Evolutionary conservation across 2,113 vertebrate genomes (phyloP).

Genomic region (Gadus chalcogrammus): DNA sequence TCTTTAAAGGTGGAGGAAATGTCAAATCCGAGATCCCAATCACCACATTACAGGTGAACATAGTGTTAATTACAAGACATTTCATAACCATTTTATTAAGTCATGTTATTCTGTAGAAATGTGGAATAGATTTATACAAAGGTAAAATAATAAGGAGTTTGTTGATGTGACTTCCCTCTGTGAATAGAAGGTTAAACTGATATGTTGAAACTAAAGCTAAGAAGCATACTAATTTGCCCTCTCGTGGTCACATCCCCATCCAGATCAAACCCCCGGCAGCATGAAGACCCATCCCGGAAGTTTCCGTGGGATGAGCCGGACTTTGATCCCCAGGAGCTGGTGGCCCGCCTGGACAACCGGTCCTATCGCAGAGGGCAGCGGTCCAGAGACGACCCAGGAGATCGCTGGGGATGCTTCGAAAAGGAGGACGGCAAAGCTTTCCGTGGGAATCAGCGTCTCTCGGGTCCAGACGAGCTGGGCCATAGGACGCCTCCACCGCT

Average conservation of each 20-base stretch:
- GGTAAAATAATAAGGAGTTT: neutral
- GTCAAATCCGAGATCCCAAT: slow-evolving; percentile 63
- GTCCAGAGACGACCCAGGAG: slow-evolving; percentile 31
- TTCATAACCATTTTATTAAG: neutral
- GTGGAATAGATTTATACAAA: neutral
- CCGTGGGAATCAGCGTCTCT: slow-evolving; percentile 17
- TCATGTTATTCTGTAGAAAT: neutral
- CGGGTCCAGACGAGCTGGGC: slow-evolving; percentile 29
- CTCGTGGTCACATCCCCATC: slow-evolving; percentile 2
- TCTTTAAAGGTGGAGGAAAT: slow-evolving; percentile 57
- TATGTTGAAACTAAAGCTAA: too few species aligned
- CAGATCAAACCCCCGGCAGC: slow-evolving; percentile 54
- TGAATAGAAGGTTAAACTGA: neutral
- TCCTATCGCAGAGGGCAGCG: slow-evolving; percentile 22
- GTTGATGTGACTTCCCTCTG: neutral
- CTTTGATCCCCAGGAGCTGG: slow-evolving; percentile 52
- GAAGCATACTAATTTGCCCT: neutral
- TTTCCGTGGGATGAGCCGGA: slow-evolving; percentile 49
- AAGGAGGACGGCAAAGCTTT: slow-evolving; percentile 9
- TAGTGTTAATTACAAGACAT: neutral
- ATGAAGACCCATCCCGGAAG: slow-evolving; percentile 17
- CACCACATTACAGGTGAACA: slow-evolving; percentile 63
- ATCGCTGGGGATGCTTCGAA: slow-evolving; percentile 36
- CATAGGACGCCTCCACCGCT: neutral
- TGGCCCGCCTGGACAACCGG: slow-evolving; percentile 16